phyloP scores from a whole-genome alignment of 2,888 invertebrate genomes.

The Crematogaster levior region DNA sequence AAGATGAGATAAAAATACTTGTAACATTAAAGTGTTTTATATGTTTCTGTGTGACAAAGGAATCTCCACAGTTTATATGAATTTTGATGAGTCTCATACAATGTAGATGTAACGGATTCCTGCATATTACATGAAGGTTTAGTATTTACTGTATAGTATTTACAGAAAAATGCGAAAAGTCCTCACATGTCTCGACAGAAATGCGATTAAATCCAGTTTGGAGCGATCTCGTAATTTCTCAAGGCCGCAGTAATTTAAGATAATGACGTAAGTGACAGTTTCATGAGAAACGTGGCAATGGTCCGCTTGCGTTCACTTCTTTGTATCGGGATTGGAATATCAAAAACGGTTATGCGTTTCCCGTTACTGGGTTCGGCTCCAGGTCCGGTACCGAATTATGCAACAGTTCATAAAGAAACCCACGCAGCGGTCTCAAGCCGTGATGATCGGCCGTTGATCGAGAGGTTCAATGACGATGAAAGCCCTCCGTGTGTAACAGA shows the following conservation, averaged over 20 bases:
- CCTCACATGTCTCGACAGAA: neutral
- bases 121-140: no score
- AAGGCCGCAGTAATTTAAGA: slow-evolving; percentile 16
- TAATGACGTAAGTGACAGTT: neutral
- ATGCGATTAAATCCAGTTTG: neutral
- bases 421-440: slow-evolving; percentile 19
- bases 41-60: no score
- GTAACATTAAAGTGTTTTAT: no score
- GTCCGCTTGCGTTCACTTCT: neutral
- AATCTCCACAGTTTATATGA: no score
- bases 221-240: slow-evolving; percentile 6
- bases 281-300: slow-evolving; percentile 6
- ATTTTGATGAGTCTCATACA: no score
- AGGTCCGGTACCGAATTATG: slow-evolving; percentile 58
- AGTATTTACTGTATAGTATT: neutral
- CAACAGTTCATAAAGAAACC: slow-evolving; percentile 63
- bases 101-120: no score
- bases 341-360: slow-evolving; percentile 28
- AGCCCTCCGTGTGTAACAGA: slow-evolving; percentile 45
- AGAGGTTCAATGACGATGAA: slow-evolving; percentile 60
- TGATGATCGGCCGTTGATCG: slow-evolving; percentile 45
- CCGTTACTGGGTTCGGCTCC: slow-evolving; percentile 58
- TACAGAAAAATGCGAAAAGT: neutral
- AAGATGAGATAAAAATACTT: neutral
- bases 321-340: neutral